These are phyloP conservation scores for Premnoplex brunnescens DNA, from an alignment of 2,797 vertebrate genomes.

Conservation along the genomic window DNA sequence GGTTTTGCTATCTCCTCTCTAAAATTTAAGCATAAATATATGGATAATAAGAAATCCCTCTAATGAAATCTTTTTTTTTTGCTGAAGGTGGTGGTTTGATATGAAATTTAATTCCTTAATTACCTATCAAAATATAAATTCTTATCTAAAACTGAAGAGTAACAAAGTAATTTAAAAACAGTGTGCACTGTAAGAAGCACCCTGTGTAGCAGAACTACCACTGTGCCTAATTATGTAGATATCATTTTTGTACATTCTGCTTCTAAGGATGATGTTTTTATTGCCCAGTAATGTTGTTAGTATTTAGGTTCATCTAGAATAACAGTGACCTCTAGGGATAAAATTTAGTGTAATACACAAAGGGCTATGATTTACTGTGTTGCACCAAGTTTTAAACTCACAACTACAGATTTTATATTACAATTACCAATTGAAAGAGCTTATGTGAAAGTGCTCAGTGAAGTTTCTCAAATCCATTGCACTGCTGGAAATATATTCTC, in stretches of 20 bases:
- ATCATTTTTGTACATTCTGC: neutral
- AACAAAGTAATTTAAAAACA: conserved; percentile 33
- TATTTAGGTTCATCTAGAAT: conserved; percentile 2
- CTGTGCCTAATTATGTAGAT: conserved; percentile 37
- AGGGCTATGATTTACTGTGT: neutral
- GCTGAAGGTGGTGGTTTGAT: neutral
- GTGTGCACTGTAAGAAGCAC: neutral
- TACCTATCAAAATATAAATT: conserved; percentile 44
- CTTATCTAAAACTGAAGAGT: conserved; percentile 39
- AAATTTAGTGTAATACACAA: neutral
- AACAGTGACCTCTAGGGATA: conserved; percentile 43
- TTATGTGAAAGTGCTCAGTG: neutral
- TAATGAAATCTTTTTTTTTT: conserved; percentile 7
- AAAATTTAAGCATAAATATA: conserved; percentile 8
- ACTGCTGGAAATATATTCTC: neutral
- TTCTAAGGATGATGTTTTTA: neutral
- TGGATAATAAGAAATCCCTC: neutral
- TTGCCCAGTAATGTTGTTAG: conserved; percentile 7
- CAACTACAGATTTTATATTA: neutral
- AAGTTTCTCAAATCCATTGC: neutral
- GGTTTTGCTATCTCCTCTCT: conserved; percentile 25
- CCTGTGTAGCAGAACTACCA: neutral
- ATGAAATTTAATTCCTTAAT: conserved; percentile 44
- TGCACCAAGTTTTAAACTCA: neutral
- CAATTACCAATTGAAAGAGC: neutral